phyloP scores from a whole-genome alignment of 2,113 vertebrate genomes.

The Nothocercus julius region DNA sequence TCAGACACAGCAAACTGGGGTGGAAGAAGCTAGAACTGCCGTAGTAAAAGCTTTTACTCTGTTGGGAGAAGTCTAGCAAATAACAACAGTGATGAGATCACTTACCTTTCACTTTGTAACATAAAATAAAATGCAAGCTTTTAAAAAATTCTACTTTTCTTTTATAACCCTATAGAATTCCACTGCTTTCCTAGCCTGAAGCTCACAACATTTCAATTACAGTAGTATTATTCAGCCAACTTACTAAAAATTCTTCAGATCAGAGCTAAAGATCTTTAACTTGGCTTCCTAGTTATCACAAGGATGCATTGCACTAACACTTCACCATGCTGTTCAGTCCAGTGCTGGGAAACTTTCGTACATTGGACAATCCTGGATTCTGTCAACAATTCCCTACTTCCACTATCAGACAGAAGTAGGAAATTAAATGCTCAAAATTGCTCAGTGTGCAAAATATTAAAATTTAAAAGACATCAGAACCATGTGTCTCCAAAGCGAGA shows the following conservation, averaged over 20 bases:
- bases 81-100: constrained; percentile 66
- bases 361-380: constrained; percentile 7
- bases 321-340: constrained; percentile 56
- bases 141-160: constrained; percentile 18
- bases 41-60: constrained; percentile 73
- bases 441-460: constrained; percentile 7
- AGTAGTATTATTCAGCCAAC: neutral
- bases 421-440: constrained; percentile 2
- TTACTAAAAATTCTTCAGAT: constrained; percentile 29
- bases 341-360: constrained; percentile 16
- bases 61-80: constrained; percentile 84
- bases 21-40: constrained; percentile 65
- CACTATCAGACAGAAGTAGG: constrained; percentile 20
- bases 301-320: constrained; percentile 77
- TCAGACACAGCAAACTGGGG: constrained; percentile 53
- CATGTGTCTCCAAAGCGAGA: neutral
- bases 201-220: neutral
- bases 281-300: constrained; percentile 25
- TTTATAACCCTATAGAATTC: neutral
- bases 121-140: constrained; percentile 57
- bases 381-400: neutral
- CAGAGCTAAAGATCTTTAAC: constrained; percentile 11
- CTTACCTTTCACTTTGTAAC: constrained; percentile 76
- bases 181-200: constrained; percentile 2
- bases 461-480: constrained; percentile 34